Base-by-base conservation (phyloP, 1,140 invertebrate genomes). In the Caenorhabditis latens region DNA sequence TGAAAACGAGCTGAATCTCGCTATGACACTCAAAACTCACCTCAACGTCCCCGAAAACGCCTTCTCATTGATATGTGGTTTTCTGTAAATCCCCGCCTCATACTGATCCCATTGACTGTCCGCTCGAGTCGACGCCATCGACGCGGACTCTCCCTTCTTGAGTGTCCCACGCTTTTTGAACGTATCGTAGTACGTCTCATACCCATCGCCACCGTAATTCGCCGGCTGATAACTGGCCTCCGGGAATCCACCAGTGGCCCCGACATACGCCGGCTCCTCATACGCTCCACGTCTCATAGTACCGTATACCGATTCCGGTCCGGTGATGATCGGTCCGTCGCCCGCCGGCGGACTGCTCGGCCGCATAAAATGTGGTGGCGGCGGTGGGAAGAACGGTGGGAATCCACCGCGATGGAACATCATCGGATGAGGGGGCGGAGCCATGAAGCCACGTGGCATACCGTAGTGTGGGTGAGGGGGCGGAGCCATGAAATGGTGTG, bases 231-330 rank as follows among this genome's bases (percentile, higher is more conserved):
- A 92, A n/a, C 67, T 87, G 1, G 90, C 84, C 14, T 92, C 89
- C 1, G 90, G 89, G 13, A 90, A 89, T 21, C 88, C 43, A 85
- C 88, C 58, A 79, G 75, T 50, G 87, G 65, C n/a, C 84, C 87
- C 63, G 82, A 92, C 91, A 84, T 92, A 92, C 32, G 91, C 89
- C 14, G 91, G 92, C 55, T 92, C 91, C 88, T 92, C 91, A 82
- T 90, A 92, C 4, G 89, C 88, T 2, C 75, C 79, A 24, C 92
- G 55, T 43, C 89, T 87, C 83, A 92, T 92, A 4, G 91, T 92
- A 40, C 92, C 91, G 58, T 92, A 92, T 8, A 91, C 84, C 21
- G 91, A 88, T 43, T 92, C 91, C 8, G 89, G 89, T 3, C 89
- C 89, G 21, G 91, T 90, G n/a, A 92, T 92, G 48, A 91, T 92